Conservation (phyloP, 2,888 invertebrate species). For the Parnassius smintheus region DNA sequence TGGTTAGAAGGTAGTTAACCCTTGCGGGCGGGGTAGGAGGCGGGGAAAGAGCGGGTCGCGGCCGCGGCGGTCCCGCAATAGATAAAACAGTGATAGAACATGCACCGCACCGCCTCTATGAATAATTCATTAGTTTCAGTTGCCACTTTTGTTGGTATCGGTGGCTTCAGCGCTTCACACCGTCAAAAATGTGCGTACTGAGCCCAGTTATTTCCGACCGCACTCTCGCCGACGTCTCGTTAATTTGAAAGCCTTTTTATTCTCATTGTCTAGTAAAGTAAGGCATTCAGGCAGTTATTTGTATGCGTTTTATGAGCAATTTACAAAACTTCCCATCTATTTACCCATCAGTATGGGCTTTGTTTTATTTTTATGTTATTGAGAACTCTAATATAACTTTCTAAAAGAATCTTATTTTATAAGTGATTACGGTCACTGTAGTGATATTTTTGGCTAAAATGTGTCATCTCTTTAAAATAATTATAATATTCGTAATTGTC, state of each 20-base stretch:
- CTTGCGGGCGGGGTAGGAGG: slow-evolving; percentile 60
- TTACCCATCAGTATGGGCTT: slow-evolving; percentile 3
- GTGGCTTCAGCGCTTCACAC: slow-evolving; percentile 78
- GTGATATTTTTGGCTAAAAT: no score
- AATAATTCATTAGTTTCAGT: slow-evolving; percentile 82
- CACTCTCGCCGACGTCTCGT: slow-evolving; percentile 54
- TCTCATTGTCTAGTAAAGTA: slow-evolving; percentile 19
- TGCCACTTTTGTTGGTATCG: slow-evolving; percentile 81
- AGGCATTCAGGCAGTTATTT: slow-evolving; percentile 20
- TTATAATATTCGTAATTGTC: no score
- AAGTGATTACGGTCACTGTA: no score
- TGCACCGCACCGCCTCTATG: slow-evolving; percentile 79
- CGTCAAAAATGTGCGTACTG: slow-evolving; percentile 75
- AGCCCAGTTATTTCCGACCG: slow-evolving; percentile 71
- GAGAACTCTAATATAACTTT: no score
- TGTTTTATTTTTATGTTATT: slow-evolving; percentile 1
- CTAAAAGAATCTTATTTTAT: no score
- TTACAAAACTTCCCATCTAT: slow-evolving; percentile 8
- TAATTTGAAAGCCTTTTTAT: slow-evolving; percentile 32
- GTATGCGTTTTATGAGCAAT: slow-evolving; percentile 14
- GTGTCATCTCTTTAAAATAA: no score
- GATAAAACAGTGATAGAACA: slow-evolving; percentile 83
- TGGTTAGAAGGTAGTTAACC: slow-evolving; percentile 77
- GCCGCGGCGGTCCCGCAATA: slow-evolving; percentile 64
- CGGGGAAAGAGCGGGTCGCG: slow-evolving; percentile 52